phyloP scores from a whole-genome alignment of 1,140 invertebrate species.

The Calosoma granatense region DNA sequence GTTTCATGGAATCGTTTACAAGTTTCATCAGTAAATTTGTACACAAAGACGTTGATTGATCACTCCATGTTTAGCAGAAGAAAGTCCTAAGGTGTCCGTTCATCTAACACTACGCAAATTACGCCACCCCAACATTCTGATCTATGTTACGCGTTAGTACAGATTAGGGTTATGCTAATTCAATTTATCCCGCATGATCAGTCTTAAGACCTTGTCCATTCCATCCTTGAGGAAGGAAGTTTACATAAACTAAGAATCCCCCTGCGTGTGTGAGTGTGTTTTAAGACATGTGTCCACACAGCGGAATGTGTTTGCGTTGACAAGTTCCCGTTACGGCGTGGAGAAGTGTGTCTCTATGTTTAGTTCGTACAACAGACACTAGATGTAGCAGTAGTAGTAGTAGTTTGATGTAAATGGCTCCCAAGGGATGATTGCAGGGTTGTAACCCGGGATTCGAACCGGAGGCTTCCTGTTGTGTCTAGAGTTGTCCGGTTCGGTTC shows the following conservation, averaged over 20 bases:
- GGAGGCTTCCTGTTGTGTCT: neutral
- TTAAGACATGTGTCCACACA: too few relatives aligned
- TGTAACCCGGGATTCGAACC: neutral
- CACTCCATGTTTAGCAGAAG: neutral
- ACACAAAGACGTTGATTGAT: neutral
- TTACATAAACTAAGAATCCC: too few relatives aligned
- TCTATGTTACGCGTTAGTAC: neutral
- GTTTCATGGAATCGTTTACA: neutral
- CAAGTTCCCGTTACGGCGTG: too few relatives aligned
- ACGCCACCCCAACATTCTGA: neutral
- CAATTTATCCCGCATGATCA: conserved; percentile 6
- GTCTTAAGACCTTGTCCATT: neutral
- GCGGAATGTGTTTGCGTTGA: too few relatives aligned
- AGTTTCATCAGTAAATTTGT: neutral
- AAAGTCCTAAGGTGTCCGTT: neutral
- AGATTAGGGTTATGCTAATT: conserved; percentile 9
- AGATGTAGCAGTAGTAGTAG: too few relatives aligned
- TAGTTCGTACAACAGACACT: neutral
- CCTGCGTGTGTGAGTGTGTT: too few relatives aligned
- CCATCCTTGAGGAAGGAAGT: neutral
- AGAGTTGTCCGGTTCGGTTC: conserved; percentile 12
- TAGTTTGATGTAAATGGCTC: conserved; percentile 5
- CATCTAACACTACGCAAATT: neutral
- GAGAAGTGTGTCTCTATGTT: too few relatives aligned
- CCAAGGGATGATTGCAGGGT: neutral